Evolutionary conservation across 1,140 invertebrate species (phyloP).

Genomic region (Leptopilina clavipes): DNA sequence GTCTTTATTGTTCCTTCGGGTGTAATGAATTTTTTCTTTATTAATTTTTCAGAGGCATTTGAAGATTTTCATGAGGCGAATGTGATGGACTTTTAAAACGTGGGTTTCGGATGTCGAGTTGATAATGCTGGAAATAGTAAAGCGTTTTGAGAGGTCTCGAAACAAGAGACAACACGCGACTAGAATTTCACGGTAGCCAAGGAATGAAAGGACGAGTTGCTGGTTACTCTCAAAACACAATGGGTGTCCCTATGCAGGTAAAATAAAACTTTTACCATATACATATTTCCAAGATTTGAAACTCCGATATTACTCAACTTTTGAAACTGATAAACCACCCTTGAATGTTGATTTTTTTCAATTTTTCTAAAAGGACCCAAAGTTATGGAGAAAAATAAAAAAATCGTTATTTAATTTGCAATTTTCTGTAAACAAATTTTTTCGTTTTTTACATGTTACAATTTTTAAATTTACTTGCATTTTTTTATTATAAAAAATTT

Average conservation of each 20-base stretch:
- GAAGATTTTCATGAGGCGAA: conserved; percentile 4
- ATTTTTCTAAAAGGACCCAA: not conserved
- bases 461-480: too few relatives aligned
- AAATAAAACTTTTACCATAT: conserved; percentile 40
- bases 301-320: not conserved
- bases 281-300: conserved; percentile 39
- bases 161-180: conserved; percentile 47
- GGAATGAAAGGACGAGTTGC: conserved; percentile 33
- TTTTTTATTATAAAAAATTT: too few relatives aligned
- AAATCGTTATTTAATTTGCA: too few relatives aligned
- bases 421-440: not conserved
- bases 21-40: conserved; percentile 15
- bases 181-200: conserved; percentile 47
- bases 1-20: not conserved
- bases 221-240: conserved; percentile 14
- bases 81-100: not conserved
- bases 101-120: not conserved
- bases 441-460: too few relatives aligned
- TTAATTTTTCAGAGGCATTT: conserved; percentile 8
- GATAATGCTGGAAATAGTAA: conserved; percentile 23
- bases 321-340: not conserved
- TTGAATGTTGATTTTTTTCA: not conserved
- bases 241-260: conserved; percentile 34
- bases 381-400: not conserved
- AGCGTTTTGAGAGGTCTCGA: conserved; percentile 41